Percentiles rank a stretch among this genome's conserved stretches.
Conservation (phyloP, 1,140 invertebrate genomes). For the Lepidostoma basale region DNA sequence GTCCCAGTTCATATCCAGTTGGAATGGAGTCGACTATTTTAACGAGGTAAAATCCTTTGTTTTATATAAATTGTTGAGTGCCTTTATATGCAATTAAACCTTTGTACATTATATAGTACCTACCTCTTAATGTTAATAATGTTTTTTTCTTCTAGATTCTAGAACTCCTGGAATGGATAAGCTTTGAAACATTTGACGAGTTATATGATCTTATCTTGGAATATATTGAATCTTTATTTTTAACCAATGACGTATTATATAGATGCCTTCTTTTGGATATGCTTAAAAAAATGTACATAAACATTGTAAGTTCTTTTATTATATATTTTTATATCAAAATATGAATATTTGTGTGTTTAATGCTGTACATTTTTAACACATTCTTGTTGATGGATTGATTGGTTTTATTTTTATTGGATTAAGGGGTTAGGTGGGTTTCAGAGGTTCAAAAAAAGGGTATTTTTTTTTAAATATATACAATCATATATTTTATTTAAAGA, state of each 20-base stretch:
- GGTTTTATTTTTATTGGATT: too few relatives aligned
- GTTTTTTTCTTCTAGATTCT: constrained; percentile 51
- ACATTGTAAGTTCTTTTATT: constrained; percentile 51
- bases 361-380: too few relatives aligned
- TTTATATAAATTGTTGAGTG: too few relatives aligned
- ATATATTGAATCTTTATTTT: constrained; percentile 42
- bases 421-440: too few relatives aligned
- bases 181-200: constrained; percentile 49
- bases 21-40: constrained; percentile 57
- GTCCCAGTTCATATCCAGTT: constrained; percentile 53
- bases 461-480: too few relatives aligned
- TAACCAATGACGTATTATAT: constrained; percentile 38
- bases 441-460: too few relatives aligned
- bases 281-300: constrained; percentile 52
- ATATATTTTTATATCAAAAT: not conserved
- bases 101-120: not conserved
- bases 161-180: constrained; percentile 54
- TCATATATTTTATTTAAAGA: too few relatives aligned
- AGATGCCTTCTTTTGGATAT: constrained; percentile 48
- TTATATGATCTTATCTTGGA: constrained; percentile 49
- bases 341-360: too few relatives aligned
- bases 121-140: not conserved
- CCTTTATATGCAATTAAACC: not conserved
- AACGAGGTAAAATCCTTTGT: constrained; percentile 50
- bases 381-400: too few relatives aligned